Conservation (phyloP, 2,797 vertebrate species). For the Margarornis squamiger region DNA sequence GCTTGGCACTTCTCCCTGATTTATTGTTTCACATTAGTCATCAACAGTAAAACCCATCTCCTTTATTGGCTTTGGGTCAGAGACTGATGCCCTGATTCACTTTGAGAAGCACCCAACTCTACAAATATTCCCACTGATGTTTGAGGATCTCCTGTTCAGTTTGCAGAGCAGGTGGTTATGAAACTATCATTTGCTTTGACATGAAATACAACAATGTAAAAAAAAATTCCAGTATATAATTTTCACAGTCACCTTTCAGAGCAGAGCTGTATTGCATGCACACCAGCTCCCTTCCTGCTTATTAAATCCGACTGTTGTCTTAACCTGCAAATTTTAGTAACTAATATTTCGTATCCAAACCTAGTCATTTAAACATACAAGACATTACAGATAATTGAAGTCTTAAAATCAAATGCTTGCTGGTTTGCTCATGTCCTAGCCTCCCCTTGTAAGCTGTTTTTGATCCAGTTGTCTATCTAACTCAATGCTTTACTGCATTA, state of each 20-base stretch:
- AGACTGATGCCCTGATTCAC: constrained; percentile 7
- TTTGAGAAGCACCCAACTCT: constrained; percentile 24
- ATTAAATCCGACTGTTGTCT: neutral
- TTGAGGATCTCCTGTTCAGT: neutral
- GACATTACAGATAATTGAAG: constrained; percentile 23
- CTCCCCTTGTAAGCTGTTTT: constrained; percentile 16
- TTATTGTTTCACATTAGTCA: constrained; percentile 51
- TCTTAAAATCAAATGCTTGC: constrained; percentile 32
- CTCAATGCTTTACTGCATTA: constrained; percentile 24
- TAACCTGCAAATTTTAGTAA: constrained; percentile 27
- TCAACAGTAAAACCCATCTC: constrained; percentile 37
- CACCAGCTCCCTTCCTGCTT: constrained; percentile 2
- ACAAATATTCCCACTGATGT: neutral
- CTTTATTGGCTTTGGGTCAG: constrained; percentile 27
- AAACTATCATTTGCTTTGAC: constrained; percentile 27
- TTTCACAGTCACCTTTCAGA: constrained; percentile 24
- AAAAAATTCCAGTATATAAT: neutral
- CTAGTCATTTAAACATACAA: constrained; percentile 47
- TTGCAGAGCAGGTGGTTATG: constrained; percentile 3
- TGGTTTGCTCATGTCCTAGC: neutral
- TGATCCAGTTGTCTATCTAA: constrained; percentile 28
- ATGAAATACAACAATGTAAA: neutral
- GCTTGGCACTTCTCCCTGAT: constrained; percentile 42
- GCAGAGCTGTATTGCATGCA: neutral
- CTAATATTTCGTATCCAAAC: constrained; percentile 7